Base-by-base conservation (phyloP, 2,113 vertebrate genomes). In the Ivindomyrus marchei region DNA sequence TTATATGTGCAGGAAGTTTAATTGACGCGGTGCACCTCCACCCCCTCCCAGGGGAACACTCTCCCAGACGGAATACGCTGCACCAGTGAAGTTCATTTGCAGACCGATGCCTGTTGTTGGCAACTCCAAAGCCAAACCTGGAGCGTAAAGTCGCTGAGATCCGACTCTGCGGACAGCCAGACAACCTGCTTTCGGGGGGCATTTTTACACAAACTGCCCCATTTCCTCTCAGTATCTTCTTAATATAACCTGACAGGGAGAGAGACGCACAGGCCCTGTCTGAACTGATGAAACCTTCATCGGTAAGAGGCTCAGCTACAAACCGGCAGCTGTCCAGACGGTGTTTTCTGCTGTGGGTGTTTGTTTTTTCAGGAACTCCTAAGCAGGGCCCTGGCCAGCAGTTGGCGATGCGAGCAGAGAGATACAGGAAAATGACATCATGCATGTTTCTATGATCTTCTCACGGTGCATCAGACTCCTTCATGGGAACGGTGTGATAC, bases 1-100 rank as follows among this genome's bases (percentile, higher is more conserved):
- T 87, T 87, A 87, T 49, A 87, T 52, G 85, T 17, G 49, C 85
- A 49, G 85, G 42, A 46, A 31, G 85, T 45, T 87, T 87, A 56
- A 87, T 31, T 27, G 15, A 53, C 8, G 31, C 15, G 17, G 39
- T 10, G 17, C 46, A 3, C 46, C 21, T 1, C 70, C 36, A 2
- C 3, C 36, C 15, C 13, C 31, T 39, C 70, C 70, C 21, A 8
- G 46, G 84, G 46, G 84, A 85, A 47, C 46, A 50, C n/a, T 50
- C 47, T 31, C 84, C 31, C 70, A 19, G 70, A 77, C 39, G 70
- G 70, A 77, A 39, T 4, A 36, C 36, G 13, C 27, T 2, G 49
- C 24, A 2, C 50, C 49, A 36, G 27, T 27, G 15, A 27, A 9
- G 24, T 13, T 27, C 24, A 24, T 8, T 50, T 50, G 45, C 11